Evolutionary conservation across 2,888 invertebrate genomes (phyloP).

Genomic region (Augiades crinisus): DNA sequence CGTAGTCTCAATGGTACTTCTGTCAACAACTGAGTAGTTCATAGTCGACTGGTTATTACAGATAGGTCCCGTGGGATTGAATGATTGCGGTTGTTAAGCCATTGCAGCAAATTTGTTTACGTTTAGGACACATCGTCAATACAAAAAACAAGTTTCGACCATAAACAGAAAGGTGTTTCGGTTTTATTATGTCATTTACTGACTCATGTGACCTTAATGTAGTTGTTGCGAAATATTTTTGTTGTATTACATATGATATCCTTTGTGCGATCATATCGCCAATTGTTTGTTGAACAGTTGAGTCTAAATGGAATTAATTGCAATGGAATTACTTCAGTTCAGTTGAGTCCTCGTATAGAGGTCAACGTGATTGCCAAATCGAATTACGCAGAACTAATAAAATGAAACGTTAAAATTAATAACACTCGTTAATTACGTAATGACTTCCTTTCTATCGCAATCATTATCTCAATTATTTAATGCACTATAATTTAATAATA

Average conservation of each 20-base stretch:
- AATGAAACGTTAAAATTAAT: slow-evolving; percentile 8
- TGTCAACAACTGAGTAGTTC: slow-evolving; percentile 7
- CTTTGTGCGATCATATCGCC: neutral
- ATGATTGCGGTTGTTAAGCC: slow-evolving; percentile 8
- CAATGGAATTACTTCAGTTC: neutral
- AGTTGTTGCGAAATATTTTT: neutral
- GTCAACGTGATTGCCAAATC: slow-evolving; percentile 16
- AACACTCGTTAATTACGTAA: slow-evolving; percentile 5
- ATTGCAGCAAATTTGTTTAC: slow-evolving; percentile 15
- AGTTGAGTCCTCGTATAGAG: slow-evolving; percentile 10
- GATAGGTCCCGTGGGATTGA: slow-evolving; percentile 11
- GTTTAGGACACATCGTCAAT: neutral
- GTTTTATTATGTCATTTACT: neutral
- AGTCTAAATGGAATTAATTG: neutral
- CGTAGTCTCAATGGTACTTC: slow-evolving; percentile 2
- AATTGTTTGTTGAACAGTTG: neutral
- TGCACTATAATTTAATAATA: neutral
- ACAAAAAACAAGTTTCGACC: neutral
- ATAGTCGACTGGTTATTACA: slow-evolving; percentile 5
- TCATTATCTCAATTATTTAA: slow-evolving; percentile 11
- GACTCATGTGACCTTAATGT: neutral
- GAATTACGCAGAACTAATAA: slow-evolving; percentile 24
- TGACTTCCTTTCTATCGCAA: slow-evolving; percentile 8
- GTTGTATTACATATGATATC: neutral
- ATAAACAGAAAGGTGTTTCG: neutral